Conservation (phyloP, 2,113 vertebrate species). For the Xiphias gladius region DNA sequence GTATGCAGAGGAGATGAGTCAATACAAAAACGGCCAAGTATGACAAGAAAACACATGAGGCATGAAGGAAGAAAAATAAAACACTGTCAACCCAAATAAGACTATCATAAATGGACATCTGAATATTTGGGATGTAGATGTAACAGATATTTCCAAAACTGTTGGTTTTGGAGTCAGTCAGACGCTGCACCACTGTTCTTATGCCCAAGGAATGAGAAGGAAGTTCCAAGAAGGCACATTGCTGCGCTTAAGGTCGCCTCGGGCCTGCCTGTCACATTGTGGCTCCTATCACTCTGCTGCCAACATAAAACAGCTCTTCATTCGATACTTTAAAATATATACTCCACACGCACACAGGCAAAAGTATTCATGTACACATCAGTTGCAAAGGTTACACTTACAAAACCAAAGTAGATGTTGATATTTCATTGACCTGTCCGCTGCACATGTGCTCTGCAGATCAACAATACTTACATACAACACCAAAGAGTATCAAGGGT, state of each 20-base stretch:
- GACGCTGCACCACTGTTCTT: slow-evolving; percentile 16
- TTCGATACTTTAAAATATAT: slow-evolving; percentile 46
- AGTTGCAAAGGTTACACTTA: slow-evolving; percentile 40
- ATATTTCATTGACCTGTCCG: slow-evolving; percentile 61
- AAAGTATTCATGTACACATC: slow-evolving; percentile 36
- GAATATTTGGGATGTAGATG: slow-evolving; percentile 62
- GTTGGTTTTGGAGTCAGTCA: slow-evolving; percentile 63
- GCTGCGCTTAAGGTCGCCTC: slow-evolving; percentile 50
- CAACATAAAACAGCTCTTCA: slow-evolving; percentile 55
- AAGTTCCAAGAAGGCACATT: slow-evolving; percentile 67
- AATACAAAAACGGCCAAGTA: slow-evolving; percentile 48
- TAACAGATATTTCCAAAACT: slow-evolving; percentile 58
- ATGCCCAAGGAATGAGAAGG: slow-evolving; percentile 56
- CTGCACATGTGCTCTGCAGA: slow-evolving; percentile 52
- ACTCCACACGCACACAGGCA: slow-evolving; percentile 8
- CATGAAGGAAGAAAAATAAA: slow-evolving; percentile 44
- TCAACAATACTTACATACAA: slow-evolving; percentile 39
- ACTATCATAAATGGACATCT: slow-evolving; percentile 46
- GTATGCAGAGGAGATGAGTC: slow-evolving; percentile 36
- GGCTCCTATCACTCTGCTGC: slow-evolving; percentile 49
- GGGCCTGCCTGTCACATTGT: slow-evolving; percentile 58
- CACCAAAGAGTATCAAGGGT: slow-evolving; percentile 5
- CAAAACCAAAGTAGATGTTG: slow-evolving; percentile 43
- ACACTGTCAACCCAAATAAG: slow-evolving; percentile 42
- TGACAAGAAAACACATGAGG: slow-evolving; percentile 47